A percentile compares a stretch with the other conserved stretches of the same genome.
phyloP scores from a whole-genome alignment of 2,797 vertebrate genomes.

The Lemur catta region DNA sequence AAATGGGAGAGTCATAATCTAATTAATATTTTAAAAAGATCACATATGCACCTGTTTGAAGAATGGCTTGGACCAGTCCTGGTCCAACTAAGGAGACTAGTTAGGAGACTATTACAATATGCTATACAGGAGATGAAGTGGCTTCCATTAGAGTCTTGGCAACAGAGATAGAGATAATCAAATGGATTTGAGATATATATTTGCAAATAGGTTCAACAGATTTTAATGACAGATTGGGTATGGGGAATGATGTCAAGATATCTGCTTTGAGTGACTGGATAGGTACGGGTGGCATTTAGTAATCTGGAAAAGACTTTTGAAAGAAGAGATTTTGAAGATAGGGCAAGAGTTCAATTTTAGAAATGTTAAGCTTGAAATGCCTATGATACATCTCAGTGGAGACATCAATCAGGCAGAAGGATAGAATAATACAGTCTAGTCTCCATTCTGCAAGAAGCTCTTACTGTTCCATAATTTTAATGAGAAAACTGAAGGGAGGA shows the following conservation, averaged over 20 bases:
- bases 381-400: not conserved
- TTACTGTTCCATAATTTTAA: not conserved
- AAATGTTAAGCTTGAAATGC: constrained; percentile 5
- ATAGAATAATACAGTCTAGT: too few relatives aligned
- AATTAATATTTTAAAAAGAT: not conserved
- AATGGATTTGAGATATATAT: not conserved
- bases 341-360: not conserved
- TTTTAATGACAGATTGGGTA: not conserved
- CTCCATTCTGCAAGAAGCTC: not conserved
- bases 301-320: not conserved
- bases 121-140: not conserved
- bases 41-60: not conserved
- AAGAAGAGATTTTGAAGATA: not conserved
- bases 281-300: not conserved
- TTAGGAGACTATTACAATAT: not conserved
- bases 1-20: not conserved
- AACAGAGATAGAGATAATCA: not conserved
- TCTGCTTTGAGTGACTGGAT: not conserved
- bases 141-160: not conserved
- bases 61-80: not conserved
- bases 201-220: not conserved
- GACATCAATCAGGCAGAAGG: not conserved
- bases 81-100: not conserved
- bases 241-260: not conserved
- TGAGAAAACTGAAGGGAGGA: not conserved